These are phyloP conservation scores for Nannobrachium achirus DNA, from an alignment of 2,113 vertebrate genomes.

Conservation along the genomic window DNA sequence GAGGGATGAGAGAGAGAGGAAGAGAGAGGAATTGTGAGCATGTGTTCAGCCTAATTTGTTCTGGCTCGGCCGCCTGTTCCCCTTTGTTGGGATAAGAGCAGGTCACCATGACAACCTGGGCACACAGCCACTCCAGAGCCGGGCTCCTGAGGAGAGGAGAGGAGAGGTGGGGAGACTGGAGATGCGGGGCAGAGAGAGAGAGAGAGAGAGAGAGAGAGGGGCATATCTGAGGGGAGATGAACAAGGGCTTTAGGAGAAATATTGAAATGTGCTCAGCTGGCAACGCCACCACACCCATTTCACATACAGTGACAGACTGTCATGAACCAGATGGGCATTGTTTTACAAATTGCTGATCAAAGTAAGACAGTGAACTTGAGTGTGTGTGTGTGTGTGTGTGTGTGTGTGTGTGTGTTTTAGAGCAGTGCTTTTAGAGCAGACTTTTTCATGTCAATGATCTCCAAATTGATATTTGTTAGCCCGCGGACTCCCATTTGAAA, in stretches of 20 bases:
- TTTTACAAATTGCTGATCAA: constrained; percentile 27
- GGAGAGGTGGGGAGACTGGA: constrained; percentile 26
- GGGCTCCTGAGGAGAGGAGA: constrained; percentile 50
- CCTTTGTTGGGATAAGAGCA: constrained; percentile 63
- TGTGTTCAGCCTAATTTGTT: constrained; percentile 43
- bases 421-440: too few species aligned
- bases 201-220: constrained; percentile 32
- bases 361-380: constrained; percentile 5
- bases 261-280: constrained; percentile 14
- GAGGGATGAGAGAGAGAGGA: background rate
- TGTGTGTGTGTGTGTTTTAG: too few species aligned
- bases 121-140: constrained; percentile 44
- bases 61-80: constrained; percentile 15
- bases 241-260: background rate
- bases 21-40: constrained; percentile 14
- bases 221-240: background rate
- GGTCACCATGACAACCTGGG: constrained; percentile 65
- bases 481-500: too few species aligned
- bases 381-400: constrained; percentile 12
- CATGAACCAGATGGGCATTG: constrained; percentile 8
- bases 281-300: constrained; percentile 1
- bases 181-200: constrained; percentile 33
- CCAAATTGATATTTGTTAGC: too few species aligned
- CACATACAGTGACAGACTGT: background rate
- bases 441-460: too few species aligned